Base-by-base conservation (phyloP, 1,140 invertebrate species). In the Dermatophagoides farinae region DNA sequence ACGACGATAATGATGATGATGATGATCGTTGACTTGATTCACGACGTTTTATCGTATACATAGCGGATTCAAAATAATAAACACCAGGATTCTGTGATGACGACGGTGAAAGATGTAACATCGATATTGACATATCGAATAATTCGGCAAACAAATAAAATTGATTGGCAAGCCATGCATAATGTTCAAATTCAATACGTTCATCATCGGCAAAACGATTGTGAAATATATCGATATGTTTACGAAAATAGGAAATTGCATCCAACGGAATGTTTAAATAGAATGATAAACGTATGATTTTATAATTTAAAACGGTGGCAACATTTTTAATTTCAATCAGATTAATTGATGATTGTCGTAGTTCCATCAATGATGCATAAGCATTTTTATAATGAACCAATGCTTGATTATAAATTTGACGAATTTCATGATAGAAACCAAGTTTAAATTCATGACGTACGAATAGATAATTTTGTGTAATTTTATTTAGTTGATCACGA, bases 381-480 rank as follows among this genome's bases (percentile, higher is more conserved):
- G 90, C 85, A 72, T 91, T 84, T 63, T 84, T 81, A 70, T 97
- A 98, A 71, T 95, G 86, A 65, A 92, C 93, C 64, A 91, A 79
- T 31, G 90, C 88, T 14, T 83, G 82, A 68, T 81, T 81, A 60
- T 81, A 77, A 70, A 97, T 92, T 69, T 91, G 86, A 67, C 85
- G 84, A 50, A 97, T 71, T 75, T 98, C 93, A 73, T 87, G 86
- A 46, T 92, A 80, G 75, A 93, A 96, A n/a, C 83, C 95, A 69
- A 96, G 82, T 76, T 98, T 98, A 69, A 95, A 97, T 67, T 93
- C 87, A 76, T 97, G 91, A 23, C 93, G 75, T 5, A 97, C 88
- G 77, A 88, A 89, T 20, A 97, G 74, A 66, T 86, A 84, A 68
- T 88, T 85, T 74, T 96, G 90, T 16, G 82, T 84, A 12, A 82